Base-by-base conservation (phyloP, 2,888 invertebrate genomes). In the Platycheirus albimanus region DNA sequence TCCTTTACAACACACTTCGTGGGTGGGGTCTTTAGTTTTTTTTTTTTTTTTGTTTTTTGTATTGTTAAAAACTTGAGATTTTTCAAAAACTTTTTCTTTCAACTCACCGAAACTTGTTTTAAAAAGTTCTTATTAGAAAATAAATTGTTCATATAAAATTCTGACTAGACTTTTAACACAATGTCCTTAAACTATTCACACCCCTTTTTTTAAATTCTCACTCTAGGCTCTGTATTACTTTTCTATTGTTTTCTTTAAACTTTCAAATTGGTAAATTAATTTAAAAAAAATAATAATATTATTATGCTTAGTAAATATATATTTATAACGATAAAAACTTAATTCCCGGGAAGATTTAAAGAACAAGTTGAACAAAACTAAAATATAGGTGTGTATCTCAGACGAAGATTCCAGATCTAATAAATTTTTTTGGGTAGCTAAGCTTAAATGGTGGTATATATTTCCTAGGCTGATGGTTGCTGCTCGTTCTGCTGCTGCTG, bases 401-500 rank as follows among this genome's bases (percentile, higher is more conserved):
- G 72, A 58, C 72, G 77, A 83, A 83, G 67, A 61, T 83, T 74
- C 83, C 83, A 83, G 74, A 69, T 78, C 64, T 83, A 83, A 74
- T 83, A 74, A 83, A 43, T 38, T 33, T 72, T n/a, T 83, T 58
- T 36, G 11, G 41, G 38, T 63, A 69, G 56, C 69, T 74, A 63
- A 77, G 74, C 72, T 58, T 63, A 64, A 49, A 66, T 61, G 51
- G 63, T 71, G 52, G 38, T 71, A 66, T 33, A 61, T 72, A 83
- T 52, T 64, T 83, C 54, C 67, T 83, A 52, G 51, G 54, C 63
- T 74, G 61, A 30, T 64, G 20, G 64, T 30, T 61, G 47, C 63
- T 63, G 38, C 51, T 83, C 52, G 67, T 83, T 36, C 61, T 71
- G 17, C 61, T 72, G 49, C 45, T 43, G 17, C 61, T 72, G 49